Conservation (phyloP, 2,113 vertebrate species). For the Eolophus roseicapilla region DNA sequence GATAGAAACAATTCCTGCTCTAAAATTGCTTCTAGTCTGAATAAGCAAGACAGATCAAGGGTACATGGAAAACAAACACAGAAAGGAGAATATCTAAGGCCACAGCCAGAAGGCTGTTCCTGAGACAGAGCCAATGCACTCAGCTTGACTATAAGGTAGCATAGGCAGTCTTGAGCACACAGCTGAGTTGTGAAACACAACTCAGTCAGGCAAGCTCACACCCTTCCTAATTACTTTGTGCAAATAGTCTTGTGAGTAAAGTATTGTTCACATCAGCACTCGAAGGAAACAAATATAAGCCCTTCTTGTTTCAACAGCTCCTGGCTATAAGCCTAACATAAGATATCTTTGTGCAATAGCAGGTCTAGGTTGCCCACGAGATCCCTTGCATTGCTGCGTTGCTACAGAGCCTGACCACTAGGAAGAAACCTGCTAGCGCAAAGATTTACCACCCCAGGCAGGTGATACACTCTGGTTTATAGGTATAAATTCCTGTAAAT, state of each 20-base stretch:
- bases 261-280: background rate
- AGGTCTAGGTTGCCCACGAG: background rate
- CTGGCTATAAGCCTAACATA: background rate
- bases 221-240: background rate
- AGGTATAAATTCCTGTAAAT: background rate
- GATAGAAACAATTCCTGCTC: background rate
- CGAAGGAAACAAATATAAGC: background rate
- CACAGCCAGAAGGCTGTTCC: background rate
- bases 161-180: background rate
- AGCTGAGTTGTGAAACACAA: background rate
- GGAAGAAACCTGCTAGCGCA: background rate
- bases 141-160: background rate
- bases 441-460: background rate
- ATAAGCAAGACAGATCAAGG: background rate
- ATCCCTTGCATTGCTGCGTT: rapidly evolving
- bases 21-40: background rate
- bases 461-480: background rate
- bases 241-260: background rate
- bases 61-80: background rate
- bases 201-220: background rate
- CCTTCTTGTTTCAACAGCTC: background rate
- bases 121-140: background rate
- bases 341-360: background rate
- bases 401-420: background rate
- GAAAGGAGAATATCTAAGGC: background rate